phyloP scores from a whole-genome alignment of 2,797 vertebrate species.

The Trematomus bernacchii region DNA sequence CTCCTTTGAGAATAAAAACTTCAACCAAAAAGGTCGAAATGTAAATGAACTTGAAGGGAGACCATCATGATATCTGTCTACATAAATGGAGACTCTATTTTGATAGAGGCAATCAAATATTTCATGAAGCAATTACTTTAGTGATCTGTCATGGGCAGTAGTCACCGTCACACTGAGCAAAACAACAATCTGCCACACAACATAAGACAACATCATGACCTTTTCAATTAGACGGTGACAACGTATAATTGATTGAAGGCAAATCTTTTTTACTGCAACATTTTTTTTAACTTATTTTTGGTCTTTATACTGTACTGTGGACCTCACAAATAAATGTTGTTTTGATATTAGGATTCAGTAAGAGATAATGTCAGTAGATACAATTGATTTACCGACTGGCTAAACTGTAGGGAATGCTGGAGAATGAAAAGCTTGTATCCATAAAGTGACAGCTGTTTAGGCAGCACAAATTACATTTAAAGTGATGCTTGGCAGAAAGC shows the following conservation, averaged over 20 bases:
- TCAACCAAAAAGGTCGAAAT: neutral
- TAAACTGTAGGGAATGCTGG: neutral
- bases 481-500: conserved; percentile 17
- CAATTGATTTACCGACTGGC: too few species aligned
- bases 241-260: too few species aligned
- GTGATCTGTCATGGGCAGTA: neutral
- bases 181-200: neutral
- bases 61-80: neutral
- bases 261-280: too few species aligned
- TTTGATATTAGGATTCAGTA: neutral
- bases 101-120: neutral
- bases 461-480: neutral
- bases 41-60: too few species aligned
- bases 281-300: too few species aligned
- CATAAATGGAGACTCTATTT: neutral
- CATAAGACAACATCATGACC: neutral
- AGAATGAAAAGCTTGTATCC: conserved; percentile 1
- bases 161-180: neutral
- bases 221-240: neutral
- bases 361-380: neutral
- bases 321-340: too few species aligned
- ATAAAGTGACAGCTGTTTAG: conserved; percentile 13
- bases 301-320: too few species aligned
- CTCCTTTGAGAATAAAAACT: neutral
- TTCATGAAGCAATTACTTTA: neutral